A percentile compares a stretch with the other conserved stretches of the same genome.
These are phyloP conservation scores for Vanessa cardui DNA, from an alignment of 2,888 invertebrate genomes.

Conservation along the genomic window DNA sequence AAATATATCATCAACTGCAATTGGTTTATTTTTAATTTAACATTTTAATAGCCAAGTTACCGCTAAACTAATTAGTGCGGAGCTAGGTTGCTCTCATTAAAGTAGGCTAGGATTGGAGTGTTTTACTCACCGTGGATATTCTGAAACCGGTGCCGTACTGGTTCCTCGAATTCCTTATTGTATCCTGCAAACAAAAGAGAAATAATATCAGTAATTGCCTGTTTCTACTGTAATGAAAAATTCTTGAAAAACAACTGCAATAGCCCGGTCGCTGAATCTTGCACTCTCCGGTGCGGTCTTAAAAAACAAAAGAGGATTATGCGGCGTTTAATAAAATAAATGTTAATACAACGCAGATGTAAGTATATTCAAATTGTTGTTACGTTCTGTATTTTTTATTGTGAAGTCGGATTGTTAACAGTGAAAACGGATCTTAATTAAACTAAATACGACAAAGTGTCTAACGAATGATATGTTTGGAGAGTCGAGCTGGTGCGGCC, in stretches of 20 bases:
- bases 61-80: slow-evolving; percentile 33
- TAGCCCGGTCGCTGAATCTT: slow-evolving; percentile 17
- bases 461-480: slow-evolving; percentile 3
- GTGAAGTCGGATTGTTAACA: not conserved
- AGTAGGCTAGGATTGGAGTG: slow-evolving; percentile 41
- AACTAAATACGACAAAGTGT: slow-evolving; percentile 12
- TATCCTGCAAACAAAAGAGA: slow-evolving; percentile 52
- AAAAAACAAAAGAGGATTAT: not conserved
- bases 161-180: slow-evolving; percentile 46
- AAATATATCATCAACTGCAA: not conserved
- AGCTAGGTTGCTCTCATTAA: slow-evolving; percentile 42
- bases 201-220: slow-evolving; percentile 38
- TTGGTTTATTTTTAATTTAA: slow-evolving; percentile 29
- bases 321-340: slow-evolving; percentile 4
- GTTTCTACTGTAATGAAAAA: slow-evolving; percentile 36
- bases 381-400: not conserved
- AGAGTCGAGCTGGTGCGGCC: slow-evolving; percentile 1
- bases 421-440: slow-evolving; percentile 3
- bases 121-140: slow-evolving; percentile 61
- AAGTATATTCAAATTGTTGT: not conserved
- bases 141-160: slow-evolving; percentile 46
- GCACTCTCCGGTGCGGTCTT: not conserved
- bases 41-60: slow-evolving; percentile 24
- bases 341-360: not conserved
- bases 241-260: slow-evolving; percentile 36